These are phyloP conservation scores for Cheilosia pagana DNA, from an alignment of 2,888 invertebrate genomes.

Conservation along the genomic window DNA sequence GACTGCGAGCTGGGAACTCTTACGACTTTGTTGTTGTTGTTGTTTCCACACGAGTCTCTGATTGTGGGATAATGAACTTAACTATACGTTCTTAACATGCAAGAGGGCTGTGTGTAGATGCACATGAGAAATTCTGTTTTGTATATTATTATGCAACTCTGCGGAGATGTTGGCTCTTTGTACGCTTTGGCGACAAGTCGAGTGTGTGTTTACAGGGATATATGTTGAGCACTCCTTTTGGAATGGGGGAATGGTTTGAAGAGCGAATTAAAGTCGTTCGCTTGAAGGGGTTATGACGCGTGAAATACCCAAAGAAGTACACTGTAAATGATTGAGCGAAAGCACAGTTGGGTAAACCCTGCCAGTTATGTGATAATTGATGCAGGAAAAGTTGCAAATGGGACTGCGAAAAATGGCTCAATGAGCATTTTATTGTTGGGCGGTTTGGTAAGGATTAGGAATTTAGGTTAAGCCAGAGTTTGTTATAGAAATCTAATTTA, in stretches of 20 bases:
- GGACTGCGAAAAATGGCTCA: neutral
- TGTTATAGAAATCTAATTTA: too few species aligned
- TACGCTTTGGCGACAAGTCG: slow-evolving; percentile 27
- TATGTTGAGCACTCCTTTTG: slow-evolving; percentile 6
- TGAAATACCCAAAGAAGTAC: slow-evolving; percentile 33
- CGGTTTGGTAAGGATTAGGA: too few species aligned
- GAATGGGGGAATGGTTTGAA: slow-evolving; percentile 15
- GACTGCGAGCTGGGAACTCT: slow-evolving; percentile 14
- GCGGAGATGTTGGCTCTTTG: slow-evolving; percentile 40
- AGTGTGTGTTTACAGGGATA: slow-evolving; percentile 34
- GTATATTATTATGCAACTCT: slow-evolving; percentile 48
- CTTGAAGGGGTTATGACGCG: slow-evolving; percentile 53
- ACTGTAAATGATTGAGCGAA: neutral
- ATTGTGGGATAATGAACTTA: slow-evolving; percentile 67
- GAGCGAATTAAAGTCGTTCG: slow-evolving; percentile 44
- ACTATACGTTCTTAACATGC: slow-evolving; percentile 36
- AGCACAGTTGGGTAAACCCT: slow-evolving; percentile 2
- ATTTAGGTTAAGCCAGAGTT: too few species aligned
- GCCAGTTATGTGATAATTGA: slow-evolving; percentile 38
- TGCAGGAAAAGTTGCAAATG: neutral
- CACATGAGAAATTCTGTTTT: slow-evolving; percentile 44
- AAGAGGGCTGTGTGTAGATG: slow-evolving; percentile 34
- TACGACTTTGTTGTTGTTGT: slow-evolving; percentile 15
- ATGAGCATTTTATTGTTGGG: neutral
- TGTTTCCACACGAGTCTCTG: slow-evolving; percentile 3